A percentile compares a stretch with the other conserved stretches of the same genome.
Conservation (phyloP, 1,140 invertebrate genomes). For the Drosophila willistoni region DNA sequence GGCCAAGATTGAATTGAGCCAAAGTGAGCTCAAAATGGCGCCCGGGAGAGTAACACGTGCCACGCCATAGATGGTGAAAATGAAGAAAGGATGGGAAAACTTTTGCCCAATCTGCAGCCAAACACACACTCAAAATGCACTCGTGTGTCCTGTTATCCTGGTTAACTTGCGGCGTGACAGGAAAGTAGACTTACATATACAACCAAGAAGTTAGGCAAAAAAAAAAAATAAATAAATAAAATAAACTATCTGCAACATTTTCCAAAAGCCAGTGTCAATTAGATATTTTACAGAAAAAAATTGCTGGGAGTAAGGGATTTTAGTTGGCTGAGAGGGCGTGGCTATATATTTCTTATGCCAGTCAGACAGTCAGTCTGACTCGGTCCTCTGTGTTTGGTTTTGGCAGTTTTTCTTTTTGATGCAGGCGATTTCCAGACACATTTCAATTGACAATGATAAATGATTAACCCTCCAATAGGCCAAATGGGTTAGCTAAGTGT, state of each 20-base stretch:
- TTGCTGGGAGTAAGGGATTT: slow-evolving; percentile 58
- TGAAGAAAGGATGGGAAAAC: slow-evolving; percentile 15
- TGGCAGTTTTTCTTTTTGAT: slow-evolving; percentile 28
- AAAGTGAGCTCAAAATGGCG: slow-evolving; percentile 28
- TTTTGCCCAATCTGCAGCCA: slow-evolving; percentile 44
- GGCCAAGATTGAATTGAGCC: slow-evolving; percentile 37
- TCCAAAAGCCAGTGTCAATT: slow-evolving; percentile 68
- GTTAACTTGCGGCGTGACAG: slow-evolving; percentile 53
- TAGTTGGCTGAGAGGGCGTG: slow-evolving; percentile 34
- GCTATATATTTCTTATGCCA: slow-evolving; percentile 18
- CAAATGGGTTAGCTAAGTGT: neutral
- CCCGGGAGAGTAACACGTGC: slow-evolving; percentile 52
- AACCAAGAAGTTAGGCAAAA: slow-evolving; percentile 9
- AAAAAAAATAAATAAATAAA: neutral
- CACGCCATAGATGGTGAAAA: slow-evolving; percentile 43
- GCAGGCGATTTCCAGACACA: slow-evolving; percentile 39
- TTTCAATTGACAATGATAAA: slow-evolving; percentile 32
- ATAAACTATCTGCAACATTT: slow-evolving; percentile 59
- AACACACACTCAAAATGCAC: slow-evolving; percentile 53
- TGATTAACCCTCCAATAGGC: slow-evolving; percentile 45
- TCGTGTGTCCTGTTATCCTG: slow-evolving; percentile 67
- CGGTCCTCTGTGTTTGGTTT: slow-evolving; percentile 34
- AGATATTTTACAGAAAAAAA: slow-evolving; percentile 45
- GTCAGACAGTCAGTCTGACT: slow-evolving; percentile 25
- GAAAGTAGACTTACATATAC: slow-evolving; percentile 41